Percentiles rank a stretch among this genome's conserved stretches.
These are phyloP conservation scores for Panthera leo DNA, from an alignment of 2,113 vertebrate genomes.

Conservation along the genomic window DNA sequence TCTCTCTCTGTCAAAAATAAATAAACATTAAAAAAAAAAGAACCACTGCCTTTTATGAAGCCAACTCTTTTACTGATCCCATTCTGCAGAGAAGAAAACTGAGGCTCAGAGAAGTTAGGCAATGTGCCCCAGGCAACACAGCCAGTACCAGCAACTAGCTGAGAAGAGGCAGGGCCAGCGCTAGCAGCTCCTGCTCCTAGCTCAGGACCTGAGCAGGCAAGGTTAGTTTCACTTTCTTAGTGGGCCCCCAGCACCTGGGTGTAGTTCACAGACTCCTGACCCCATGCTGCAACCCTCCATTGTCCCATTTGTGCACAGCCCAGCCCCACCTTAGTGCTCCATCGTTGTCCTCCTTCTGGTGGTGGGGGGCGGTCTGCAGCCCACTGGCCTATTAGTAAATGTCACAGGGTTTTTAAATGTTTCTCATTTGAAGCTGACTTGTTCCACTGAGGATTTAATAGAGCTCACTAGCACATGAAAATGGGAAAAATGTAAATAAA, in stretches of 20 bases:
- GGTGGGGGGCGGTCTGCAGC: not conserved
- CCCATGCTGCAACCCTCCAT: rapidly evolving
- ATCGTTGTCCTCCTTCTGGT: not conserved
- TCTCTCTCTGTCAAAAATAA: too few relatives aligned
- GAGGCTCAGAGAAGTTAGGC: not conserved
- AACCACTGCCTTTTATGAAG: not conserved
- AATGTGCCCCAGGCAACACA: not conserved
- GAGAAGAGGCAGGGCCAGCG: not conserved
- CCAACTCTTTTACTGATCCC: not conserved
- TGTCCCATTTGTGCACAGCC: not conserved
- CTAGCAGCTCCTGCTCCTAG: not conserved
- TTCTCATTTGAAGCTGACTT: not conserved
- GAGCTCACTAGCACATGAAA: not conserved
- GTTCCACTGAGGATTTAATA: not conserved
- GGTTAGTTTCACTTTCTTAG: not conserved
- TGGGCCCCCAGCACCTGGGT: not conserved
- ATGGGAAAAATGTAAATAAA: not conserved
- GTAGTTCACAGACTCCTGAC: not conserved
- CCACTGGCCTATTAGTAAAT: not conserved
- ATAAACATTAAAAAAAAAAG: not conserved
- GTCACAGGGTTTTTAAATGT: not conserved
- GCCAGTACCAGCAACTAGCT: too few relatives aligned
- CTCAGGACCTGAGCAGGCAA: not conserved
- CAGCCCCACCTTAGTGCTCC: not conserved
- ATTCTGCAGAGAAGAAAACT: not conserved